Percentiles rank a stretch among this genome's conserved stretches.
These are phyloP conservation scores for Pseudonaja textilis DNA, from an alignment of 2,113 vertebrate genomes.

Conservation along the genomic window DNA sequence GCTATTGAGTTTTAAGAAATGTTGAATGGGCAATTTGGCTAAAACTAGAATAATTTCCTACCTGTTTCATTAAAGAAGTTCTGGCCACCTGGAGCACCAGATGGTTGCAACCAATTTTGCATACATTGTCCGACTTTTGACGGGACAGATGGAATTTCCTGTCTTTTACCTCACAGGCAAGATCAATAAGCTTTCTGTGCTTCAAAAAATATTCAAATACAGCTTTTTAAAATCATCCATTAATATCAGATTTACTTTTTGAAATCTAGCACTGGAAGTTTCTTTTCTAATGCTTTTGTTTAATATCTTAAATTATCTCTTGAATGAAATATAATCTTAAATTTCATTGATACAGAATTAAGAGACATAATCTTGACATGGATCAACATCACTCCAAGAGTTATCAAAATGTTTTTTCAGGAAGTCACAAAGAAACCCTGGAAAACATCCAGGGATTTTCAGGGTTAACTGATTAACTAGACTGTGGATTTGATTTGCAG, in stretches of 20 bases:
- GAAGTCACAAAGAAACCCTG: background rate
- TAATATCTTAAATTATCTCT: conserved; percentile 17
- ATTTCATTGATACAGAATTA: background rate
- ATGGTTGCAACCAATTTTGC: conserved; percentile 61
- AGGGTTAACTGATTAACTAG: background rate
- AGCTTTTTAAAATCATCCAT: conserved; percentile 32
- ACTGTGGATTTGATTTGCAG: background rate
- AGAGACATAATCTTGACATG: background rate
- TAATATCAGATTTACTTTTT: conserved; percentile 28
- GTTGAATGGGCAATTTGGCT: background rate
- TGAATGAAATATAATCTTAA: conserved; percentile 47
- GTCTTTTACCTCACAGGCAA: conserved; percentile 48
- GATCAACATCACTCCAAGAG: background rate
- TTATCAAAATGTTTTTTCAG: background rate
- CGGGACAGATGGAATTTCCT: conserved; percentile 58
- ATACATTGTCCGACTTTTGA: conserved; percentile 61
- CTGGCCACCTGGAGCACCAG: conserved; percentile 65
- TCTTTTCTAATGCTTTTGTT: conserved; percentile 29
- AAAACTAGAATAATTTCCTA: conserved; percentile 30
- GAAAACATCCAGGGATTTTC: background rate
- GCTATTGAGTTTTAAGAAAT: background rate
- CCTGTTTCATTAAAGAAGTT: conserved; percentile 56
- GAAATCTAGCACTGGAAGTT: background rate
- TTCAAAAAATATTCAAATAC: conserved; percentile 33
- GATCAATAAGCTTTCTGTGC: conserved; percentile 47